Base-by-base conservation (phyloP, 1,140 invertebrate genomes). In the Adelges cooleyi region DNA sequence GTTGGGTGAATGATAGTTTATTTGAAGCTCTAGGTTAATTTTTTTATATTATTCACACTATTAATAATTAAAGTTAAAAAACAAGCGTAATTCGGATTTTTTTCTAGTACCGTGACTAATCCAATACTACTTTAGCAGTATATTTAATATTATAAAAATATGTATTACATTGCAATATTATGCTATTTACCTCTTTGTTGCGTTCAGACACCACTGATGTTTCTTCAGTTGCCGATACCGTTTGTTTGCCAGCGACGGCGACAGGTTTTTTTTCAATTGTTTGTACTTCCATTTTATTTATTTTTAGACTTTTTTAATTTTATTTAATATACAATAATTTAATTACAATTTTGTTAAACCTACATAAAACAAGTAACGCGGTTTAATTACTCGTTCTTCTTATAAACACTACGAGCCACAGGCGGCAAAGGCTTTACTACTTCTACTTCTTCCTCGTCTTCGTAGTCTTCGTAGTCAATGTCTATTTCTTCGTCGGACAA, bases 401-500 rank as follows among this genome's bases (percentile, higher is more conserved):
- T 54, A 40, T 48, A 67, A 20, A 53, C 52, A 22, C 42, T 56
- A n/a, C 51, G 33, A 9, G 51, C 66, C 15, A 54, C 42, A 3
- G 51, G 52, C 11, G 66, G 51, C 2, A 53, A 20, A 1, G 51
- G 66, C 18, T 49, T 67, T 13, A 50, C 54, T 40, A 44, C 54
- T 50, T 52, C 56, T 20, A 40, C 46, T 40, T 44, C 56, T 40
- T 51, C 52, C 18, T 48, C 52, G 33, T 67, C 56, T 15, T 44
- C 40, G 18, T 49, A 27, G 18, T 49, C 44, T n/a, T 44, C 23
- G 46, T 51, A 59, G 18, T 56, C 52, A 25, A 40, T 65, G 23
- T 67, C 56, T 27, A 50, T 65, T 9, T 67, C 66, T 62, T 56
- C 54, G 33, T 65, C 56, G 17, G 25, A 49, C n/a, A 50, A n/a